Conservation (phyloP, 2,888 invertebrate genomes). For the Ferdinandea cuprea region DNA sequence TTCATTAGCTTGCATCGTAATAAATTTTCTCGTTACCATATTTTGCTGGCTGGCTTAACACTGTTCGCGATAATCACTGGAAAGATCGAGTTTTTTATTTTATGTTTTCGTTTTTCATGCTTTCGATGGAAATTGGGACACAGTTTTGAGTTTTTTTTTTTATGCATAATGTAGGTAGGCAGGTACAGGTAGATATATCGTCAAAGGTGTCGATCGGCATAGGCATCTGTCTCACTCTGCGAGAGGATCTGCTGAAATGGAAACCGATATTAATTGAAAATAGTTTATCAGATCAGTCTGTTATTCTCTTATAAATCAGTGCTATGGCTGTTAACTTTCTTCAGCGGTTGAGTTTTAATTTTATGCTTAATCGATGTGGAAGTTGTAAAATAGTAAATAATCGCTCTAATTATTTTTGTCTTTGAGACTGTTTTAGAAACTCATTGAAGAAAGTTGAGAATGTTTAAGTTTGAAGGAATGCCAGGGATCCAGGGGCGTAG, state of each 20-base stretch:
- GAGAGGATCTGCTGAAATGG: not conserved
- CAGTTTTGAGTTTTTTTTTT: not conserved
- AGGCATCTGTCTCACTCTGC: not conserved
- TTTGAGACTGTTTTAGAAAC: too few species aligned
- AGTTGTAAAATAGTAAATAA: too few species aligned
- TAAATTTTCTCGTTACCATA: slow-evolving; percentile 31
- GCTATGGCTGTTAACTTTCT: slow-evolving; percentile 4
- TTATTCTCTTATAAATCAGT: slow-evolving; percentile 4
- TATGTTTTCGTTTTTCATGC: slow-evolving; percentile 3
- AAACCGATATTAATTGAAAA: slow-evolving; percentile 11
- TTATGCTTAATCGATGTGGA: too few species aligned
- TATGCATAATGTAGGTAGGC: too few species aligned
- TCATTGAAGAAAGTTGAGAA: too few species aligned
- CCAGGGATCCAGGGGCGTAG: too few species aligned
- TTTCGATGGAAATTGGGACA: slow-evolving; percentile 16
- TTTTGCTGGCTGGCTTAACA: not conserved
- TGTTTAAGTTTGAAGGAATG: too few species aligned
- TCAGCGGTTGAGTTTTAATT: not conserved
- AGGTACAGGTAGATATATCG: not conserved
- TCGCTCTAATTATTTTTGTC: too few species aligned
- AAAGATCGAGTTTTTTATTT: slow-evolving; percentile 6
- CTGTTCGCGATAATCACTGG: slow-evolving; percentile 15
- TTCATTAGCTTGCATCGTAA: slow-evolving; percentile 40
- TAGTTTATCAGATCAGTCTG: slow-evolving; percentile 12
- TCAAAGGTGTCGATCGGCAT: not conserved